Conservation (phyloP, 2,888 invertebrate species). For the Chouioia cunea region DNA sequence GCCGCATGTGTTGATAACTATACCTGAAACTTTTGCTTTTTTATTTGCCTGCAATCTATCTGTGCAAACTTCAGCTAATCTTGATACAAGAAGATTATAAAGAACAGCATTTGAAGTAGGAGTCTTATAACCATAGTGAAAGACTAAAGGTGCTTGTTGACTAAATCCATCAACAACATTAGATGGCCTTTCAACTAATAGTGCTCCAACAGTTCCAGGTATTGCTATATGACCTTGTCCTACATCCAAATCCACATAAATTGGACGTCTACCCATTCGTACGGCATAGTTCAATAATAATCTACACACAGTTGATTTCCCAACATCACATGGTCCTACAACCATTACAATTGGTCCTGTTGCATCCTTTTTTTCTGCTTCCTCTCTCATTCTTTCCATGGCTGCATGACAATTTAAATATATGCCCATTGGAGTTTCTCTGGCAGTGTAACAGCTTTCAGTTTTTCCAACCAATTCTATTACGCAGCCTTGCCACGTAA, state of each 20-base stretch:
- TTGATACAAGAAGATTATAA: conserved; percentile 85
- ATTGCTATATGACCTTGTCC: conserved; percentile 94
- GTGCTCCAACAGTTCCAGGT: conserved; percentile 91
- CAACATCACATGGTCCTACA: conserved; percentile 96
- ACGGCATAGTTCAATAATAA: conserved; percentile 96
- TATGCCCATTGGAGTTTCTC: conserved; percentile 96
- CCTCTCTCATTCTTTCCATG: conserved; percentile 87
- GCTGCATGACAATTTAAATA: conserved; percentile 97
- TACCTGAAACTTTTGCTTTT: conserved; percentile 88
- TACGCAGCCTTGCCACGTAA: conserved; percentile 95
- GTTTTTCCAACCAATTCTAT: conserved; percentile 89
- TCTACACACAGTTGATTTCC: conserved; percentile 91
- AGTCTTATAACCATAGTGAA: conserved; percentile 90
- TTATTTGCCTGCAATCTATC: conserved; percentile 89
- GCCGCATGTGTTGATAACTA: conserved; percentile 97
- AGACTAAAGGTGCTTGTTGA: conserved; percentile 91
- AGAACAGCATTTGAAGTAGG: conserved; percentile 84
- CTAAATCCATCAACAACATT: conserved; percentile 96
- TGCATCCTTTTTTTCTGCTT: conserved; percentile 81
- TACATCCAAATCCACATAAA: conserved; percentile 95
- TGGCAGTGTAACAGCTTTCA: conserved; percentile 94
- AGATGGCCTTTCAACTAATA: conserved; percentile 92
- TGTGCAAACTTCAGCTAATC: conserved; percentile 87
- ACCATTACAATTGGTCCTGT: conserved; percentile 90
- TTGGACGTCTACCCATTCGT: conserved; percentile 86